phyloP scores from a whole-genome alignment of 2,888 invertebrate species.

The Acronicta leporina region DNA sequence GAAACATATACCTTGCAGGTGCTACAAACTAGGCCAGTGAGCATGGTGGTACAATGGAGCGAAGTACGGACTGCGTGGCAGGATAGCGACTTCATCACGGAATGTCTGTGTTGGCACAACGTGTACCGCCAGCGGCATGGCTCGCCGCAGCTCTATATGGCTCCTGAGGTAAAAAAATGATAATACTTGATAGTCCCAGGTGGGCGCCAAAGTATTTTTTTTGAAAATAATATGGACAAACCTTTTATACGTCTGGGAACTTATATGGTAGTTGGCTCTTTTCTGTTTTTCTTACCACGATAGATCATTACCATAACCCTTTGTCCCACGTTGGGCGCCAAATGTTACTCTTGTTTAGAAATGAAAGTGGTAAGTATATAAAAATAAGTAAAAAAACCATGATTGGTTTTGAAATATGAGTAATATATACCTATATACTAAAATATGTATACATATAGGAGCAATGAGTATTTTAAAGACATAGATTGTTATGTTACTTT shows the following conservation, averaged over 20 bases:
- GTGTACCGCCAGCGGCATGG: conserved; percentile 94
- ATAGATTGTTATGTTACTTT: neutral
- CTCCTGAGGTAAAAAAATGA: conserved; percentile 90
- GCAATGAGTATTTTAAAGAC: neutral
- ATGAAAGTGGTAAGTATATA: too few relatives aligned
- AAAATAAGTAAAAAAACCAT: too few relatives aligned
- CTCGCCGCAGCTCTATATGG: conserved; percentile 92
- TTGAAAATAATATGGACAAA: too few relatives aligned
- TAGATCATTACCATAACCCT: too few relatives aligned
- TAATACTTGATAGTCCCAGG: neutral
- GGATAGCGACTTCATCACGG: conserved; percentile 94
- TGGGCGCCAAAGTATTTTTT: neutral
- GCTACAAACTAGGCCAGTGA: conserved; percentile 90
- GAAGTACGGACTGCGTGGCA: conserved; percentile 93
- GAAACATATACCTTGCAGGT: conserved; percentile 84
- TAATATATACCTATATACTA: too few relatives aligned
- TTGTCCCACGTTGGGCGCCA: conserved; percentile 17
- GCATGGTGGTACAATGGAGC: conserved; percentile 92
- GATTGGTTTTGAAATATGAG: too few relatives aligned
- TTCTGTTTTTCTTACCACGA: too few relatives aligned
- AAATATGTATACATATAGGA: too few relatives aligned
- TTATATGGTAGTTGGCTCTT: too few relatives aligned
- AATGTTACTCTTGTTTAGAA: neutral
- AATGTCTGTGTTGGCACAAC: conserved; percentile 95
- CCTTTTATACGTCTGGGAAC: too few relatives aligned